A percentile compares a stretch with the other conserved stretches of the same genome.
Conservation (phyloP, 2,113 vertebrate genomes). For the Tyto alba region DNA sequence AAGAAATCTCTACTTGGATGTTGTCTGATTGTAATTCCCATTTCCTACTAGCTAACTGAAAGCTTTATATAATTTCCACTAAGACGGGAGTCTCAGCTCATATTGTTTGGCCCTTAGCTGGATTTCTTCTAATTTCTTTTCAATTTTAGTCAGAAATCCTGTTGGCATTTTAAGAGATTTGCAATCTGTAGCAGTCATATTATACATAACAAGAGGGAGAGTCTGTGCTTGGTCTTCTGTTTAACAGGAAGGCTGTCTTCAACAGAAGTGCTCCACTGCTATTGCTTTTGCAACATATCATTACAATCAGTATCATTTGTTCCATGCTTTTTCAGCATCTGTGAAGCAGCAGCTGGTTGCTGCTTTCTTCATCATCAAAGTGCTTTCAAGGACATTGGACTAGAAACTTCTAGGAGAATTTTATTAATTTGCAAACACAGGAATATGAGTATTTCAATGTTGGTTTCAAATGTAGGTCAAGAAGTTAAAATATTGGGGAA, state of each 20-base stretch:
- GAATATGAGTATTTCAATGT: constrained; percentile 8
- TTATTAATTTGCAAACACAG: constrained; percentile 59
- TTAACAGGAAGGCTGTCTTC: constrained; percentile 57
- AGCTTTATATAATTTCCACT: constrained; percentile 11
- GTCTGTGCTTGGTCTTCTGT: constrained; percentile 58
- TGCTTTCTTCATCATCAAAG: constrained; percentile 75
- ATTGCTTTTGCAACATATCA: constrained; percentile 67
- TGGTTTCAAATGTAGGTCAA: constrained; percentile 49
- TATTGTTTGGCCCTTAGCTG: constrained; percentile 30
- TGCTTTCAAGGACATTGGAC: constrained; percentile 74
- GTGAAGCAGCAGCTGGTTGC: constrained; percentile 74
- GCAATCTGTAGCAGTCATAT: constrained; percentile 21
- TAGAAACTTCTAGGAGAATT: constrained; percentile 69
- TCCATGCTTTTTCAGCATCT: constrained; percentile 70
- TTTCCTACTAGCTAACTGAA: constrained; percentile 31
- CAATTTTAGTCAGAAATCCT: neutral
- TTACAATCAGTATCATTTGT: constrained; percentile 79
- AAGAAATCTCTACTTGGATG: neutral
- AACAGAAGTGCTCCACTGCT: constrained; percentile 56
- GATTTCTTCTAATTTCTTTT: constrained; percentile 49
- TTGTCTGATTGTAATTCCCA: constrained; percentile 8
- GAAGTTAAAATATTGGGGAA: neutral
- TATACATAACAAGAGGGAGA: constrained; percentile 51
- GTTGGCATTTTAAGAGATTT: constrained; percentile 14
- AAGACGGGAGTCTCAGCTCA: neutral